A percentile compares a stretch with the other conserved stretches of the same genome.
These are phyloP conservation scores for Scolopax mira DNA, from an alignment of 2,113 vertebrate species.

Conservation along the genomic window DNA sequence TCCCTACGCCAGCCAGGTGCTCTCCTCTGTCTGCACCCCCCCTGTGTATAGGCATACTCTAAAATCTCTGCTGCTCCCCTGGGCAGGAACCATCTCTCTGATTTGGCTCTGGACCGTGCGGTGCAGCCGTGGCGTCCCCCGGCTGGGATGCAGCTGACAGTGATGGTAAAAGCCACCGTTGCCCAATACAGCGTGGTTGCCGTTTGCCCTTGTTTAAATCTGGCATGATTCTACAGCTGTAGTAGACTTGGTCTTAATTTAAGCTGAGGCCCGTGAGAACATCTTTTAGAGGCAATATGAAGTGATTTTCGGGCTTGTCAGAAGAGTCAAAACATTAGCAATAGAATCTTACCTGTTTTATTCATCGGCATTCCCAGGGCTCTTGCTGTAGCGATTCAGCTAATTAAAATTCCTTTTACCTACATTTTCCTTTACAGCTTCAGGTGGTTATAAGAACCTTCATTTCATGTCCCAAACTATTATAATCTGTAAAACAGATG, in stretches of 20 bases:
- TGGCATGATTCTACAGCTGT: neutral
- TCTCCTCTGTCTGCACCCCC: neutral
- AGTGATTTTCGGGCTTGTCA: neutral
- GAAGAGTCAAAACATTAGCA: neutral
- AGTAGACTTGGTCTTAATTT: neutral
- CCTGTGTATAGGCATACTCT: neutral
- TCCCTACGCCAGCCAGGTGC: neutral
- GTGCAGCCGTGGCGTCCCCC: neutral
- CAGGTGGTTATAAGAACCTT: conserved; percentile 43
- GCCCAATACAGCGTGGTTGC: neutral
- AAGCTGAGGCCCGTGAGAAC: neutral
- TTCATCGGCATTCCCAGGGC: neutral
- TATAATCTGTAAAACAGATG: conserved; percentile 47
- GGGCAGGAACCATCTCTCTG: neutral
- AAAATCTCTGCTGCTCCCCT: neutral
- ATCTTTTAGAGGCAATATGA: neutral
- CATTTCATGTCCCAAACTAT: conserved; percentile 7
- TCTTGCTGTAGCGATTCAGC: neutral
- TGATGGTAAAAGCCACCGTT: rapidly evolving
- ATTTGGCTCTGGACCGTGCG: neutral
- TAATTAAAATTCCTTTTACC: conserved; percentile 59
- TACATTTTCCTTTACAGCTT: conserved; percentile 60
- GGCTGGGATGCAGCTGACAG: rapidly evolving
- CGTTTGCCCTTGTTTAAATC: neutral
- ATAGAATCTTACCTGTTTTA: neutral